phyloP scores from a whole-genome alignment of 2,113 vertebrate genomes.

The Neolamprologus kungweensis region DNA sequence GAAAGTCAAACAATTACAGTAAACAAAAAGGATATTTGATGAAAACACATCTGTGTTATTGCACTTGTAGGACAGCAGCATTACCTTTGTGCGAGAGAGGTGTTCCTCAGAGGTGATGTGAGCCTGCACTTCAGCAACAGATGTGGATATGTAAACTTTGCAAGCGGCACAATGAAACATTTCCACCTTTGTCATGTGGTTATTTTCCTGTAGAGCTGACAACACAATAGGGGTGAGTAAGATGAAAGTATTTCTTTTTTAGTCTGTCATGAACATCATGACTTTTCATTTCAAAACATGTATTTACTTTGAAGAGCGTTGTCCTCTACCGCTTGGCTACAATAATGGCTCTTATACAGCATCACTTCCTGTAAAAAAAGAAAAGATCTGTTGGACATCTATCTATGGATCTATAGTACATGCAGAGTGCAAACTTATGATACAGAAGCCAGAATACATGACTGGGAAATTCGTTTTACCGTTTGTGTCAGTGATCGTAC shows the following conservation, averaged over 20 bases:
- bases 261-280: neutral
- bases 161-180: conserved; percentile 59
- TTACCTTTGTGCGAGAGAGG: conserved; percentile 40
- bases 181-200: conserved; percentile 64
- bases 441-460: neutral
- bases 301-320: conserved; percentile 26
- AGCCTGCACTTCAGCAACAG: conserved; percentile 29
- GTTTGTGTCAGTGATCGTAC: neutral
- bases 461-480: neutral
- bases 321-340: conserved; percentile 30
- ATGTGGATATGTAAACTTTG: conserved; percentile 26
- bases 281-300: neutral
- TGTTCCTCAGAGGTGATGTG: conserved; percentile 55
- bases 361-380: conserved; percentile 36
- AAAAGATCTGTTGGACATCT: neutral
- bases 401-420: too few species aligned
- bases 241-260: neutral
- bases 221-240: neutral
- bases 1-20: neutral
- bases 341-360: conserved; percentile 38
- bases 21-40: neutral
- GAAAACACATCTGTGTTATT: neutral
- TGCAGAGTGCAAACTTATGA: neutral
- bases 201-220: conserved; percentile 51
- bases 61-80: neutral